phyloP scores from a whole-genome alignment of 1,140 invertebrate species.

The Ostrea edulis region DNA sequence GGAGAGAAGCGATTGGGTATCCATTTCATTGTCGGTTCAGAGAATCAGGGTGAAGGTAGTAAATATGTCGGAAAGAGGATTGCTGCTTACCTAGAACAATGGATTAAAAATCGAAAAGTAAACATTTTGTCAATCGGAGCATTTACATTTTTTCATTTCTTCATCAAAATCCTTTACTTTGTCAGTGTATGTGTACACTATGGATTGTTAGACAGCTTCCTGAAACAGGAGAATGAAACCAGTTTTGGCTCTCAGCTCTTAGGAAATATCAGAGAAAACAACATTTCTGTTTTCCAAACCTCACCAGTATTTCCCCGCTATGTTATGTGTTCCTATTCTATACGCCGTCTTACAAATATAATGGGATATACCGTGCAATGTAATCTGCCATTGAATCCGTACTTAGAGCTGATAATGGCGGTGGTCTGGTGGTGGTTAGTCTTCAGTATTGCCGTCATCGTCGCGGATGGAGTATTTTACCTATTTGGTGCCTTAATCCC shows the following conservation, averaged over 20 bases:
- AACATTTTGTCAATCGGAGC: not conserved
- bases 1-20: constrained; percentile 7
- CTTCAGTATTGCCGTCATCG: not conserved
- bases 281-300: not conserved
- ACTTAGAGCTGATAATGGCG: not conserved
- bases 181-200: not conserved
- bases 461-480: not conserved
- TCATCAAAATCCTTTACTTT: not conserved
- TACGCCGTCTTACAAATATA: not conserved
- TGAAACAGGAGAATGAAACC: not conserved
- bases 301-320: not conserved
- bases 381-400: not conserved
- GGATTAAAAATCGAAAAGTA: not conserved
- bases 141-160: not conserved
- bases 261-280: not conserved
- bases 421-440: not conserved
- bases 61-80: not conserved
- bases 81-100: not conserved
- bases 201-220: not conserved
- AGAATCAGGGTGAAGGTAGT: not conserved
- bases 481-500: not conserved
- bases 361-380: not conserved
- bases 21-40: not conserved
- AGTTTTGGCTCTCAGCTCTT: not conserved
- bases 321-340: not conserved